Evolutionary conservation across 2,888 invertebrate species (phyloP).

Genomic region (Campoletis raptor): DNA sequence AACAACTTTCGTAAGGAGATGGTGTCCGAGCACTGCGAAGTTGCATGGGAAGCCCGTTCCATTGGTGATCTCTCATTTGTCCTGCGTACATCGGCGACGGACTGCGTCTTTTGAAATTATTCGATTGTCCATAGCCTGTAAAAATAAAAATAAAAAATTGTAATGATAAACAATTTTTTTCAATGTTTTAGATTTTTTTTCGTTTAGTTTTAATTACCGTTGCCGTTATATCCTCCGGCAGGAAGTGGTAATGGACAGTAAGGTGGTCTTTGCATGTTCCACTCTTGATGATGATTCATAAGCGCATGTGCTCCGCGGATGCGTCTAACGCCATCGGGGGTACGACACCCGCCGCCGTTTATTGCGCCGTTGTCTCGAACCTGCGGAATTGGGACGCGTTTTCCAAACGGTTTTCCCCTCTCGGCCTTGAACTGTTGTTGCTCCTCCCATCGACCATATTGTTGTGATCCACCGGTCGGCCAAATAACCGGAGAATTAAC

Average conservation of each 20-base stretch:
- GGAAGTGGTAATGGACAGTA: conserved; percentile 74
- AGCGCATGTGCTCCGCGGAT: conserved; percentile 80
- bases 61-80: conserved; percentile 76
- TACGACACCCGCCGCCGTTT: conserved; percentile 71
- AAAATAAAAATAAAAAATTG: neutral
- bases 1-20: conserved; percentile 80
- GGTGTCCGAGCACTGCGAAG: conserved; percentile 80
- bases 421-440: conserved; percentile 73
- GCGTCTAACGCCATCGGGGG: conserved; percentile 80
- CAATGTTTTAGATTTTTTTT: neutral
- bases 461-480: conserved; percentile 75
- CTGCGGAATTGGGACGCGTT: conserved; percentile 77
- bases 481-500: conserved; percentile 80
- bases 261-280: conserved; percentile 73
- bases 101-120: conserved; percentile 80
- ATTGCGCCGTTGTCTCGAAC: conserved; percentile 73
- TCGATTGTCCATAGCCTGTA: conserved; percentile 74
- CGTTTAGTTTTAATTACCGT: conserved; percentile 59
- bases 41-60: conserved; percentile 78
- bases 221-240: conserved; percentile 72
- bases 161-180: neutral
- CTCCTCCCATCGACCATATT: conserved; percentile 77
- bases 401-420: conserved; percentile 74
- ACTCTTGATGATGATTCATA: conserved; percentile 75
- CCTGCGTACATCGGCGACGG: conserved; percentile 80